Evolutionary conservation across 35 echinoderm and acorn worm species (phyloP).

Genomic region (Lytechinus variegatus): DNA sequence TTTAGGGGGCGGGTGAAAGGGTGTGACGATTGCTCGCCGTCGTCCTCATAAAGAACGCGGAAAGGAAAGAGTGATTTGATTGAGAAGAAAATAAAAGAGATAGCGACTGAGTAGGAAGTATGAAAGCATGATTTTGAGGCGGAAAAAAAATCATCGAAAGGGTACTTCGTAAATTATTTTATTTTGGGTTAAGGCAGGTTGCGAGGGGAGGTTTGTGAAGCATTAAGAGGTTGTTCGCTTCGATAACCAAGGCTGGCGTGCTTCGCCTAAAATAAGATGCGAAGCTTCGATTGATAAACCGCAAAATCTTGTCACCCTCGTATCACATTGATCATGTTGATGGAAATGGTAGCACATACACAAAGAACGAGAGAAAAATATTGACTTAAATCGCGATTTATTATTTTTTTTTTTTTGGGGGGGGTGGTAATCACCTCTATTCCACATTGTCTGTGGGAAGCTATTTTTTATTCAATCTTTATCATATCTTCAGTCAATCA

Average conservation of each 20-base stretch:
- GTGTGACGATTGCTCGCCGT: neutral
- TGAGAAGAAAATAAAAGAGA: neutral
- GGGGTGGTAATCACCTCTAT: neutral
- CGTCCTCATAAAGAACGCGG: neutral
- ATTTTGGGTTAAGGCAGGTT: neutral
- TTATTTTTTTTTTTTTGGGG: too few relatives aligned
- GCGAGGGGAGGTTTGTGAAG: neutral
- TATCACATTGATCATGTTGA: neutral
- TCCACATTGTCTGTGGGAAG: neutral
- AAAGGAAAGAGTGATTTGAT: neutral
- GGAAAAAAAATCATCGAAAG: neutral
- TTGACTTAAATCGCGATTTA: neutral
- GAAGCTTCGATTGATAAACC: neutral
- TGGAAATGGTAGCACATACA: neutral
- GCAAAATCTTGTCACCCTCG: neutral
- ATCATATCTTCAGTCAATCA: neutral
- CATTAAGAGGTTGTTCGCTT: neutral
- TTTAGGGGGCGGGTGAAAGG: neutral
- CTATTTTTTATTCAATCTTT: neutral
- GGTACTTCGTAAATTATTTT: neutral
- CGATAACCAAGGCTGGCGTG: neutral
- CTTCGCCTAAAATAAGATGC: neutral
- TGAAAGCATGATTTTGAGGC: neutral
- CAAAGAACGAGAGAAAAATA: neutral
- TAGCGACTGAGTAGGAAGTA: neutral